phyloP scores from a whole-genome alignment of 2,797 vertebrate genomes.

The Labroides dimidiatus region DNA sequence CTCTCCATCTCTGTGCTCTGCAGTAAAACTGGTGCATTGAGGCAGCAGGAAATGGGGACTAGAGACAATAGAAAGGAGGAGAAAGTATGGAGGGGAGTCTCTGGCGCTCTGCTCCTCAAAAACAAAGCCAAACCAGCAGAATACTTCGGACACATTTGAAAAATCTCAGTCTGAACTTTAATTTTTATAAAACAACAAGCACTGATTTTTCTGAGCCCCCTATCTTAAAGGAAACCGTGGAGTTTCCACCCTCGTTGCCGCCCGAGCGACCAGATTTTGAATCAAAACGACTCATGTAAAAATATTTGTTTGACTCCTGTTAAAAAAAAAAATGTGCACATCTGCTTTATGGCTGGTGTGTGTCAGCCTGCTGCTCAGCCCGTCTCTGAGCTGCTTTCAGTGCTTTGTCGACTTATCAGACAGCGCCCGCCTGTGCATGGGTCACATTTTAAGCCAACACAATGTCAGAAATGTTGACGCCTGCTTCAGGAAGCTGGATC shows the following conservation, averaged over 20 bases:
- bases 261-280: conserved; percentile 47
- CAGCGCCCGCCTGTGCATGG: conserved; percentile 68
- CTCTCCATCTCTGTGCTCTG: conserved; percentile 79
- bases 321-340: conserved; percentile 59
- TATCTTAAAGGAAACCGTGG: conserved; percentile 8
- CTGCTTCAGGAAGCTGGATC: conserved; percentile 73
- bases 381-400: conserved; percentile 70
- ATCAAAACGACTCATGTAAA: conserved; percentile 37
- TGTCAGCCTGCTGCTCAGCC: conserved; percentile 45
- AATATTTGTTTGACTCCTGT: not conserved
- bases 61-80: conserved; percentile 76
- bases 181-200: conserved; percentile 8
- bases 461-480: conserved; percentile 64
- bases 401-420: conserved; percentile 69
- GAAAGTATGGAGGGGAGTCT: conserved; percentile 46
- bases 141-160: conserved; percentile 6
- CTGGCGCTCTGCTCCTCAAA: conserved; percentile 39
- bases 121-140: conserved; percentile 25
- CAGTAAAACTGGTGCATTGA: conserved; percentile 86
- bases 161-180: not conserved
- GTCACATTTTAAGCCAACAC: conserved; percentile 53
- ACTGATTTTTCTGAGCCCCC: not conserved
- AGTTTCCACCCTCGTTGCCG: conserved; percentile 18
- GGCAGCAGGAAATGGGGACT: conserved; percentile 77
- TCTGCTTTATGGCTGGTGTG: conserved; percentile 49